A percentile compares a stretch with the other conserved stretches of the same genome.
Evolutionary conservation across 2,888 invertebrate species (phyloP).

Genomic region (Heliconius hortense): DNA sequence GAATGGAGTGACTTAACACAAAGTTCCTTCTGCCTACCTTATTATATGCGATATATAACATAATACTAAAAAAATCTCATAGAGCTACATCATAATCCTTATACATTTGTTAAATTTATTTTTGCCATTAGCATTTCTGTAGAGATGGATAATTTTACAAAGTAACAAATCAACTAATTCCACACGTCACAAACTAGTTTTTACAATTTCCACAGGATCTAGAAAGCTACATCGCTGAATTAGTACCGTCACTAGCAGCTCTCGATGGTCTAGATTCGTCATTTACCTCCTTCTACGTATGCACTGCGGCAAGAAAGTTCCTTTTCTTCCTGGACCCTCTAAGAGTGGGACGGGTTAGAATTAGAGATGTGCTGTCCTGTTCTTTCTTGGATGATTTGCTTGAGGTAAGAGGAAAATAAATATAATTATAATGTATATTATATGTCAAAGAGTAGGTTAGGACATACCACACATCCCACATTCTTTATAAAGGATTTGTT

Average conservation of each 20-base stretch:
- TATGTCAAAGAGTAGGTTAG: too few relatives aligned
- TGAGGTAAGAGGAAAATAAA: conserved; percentile 78
- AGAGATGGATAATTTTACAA: too few relatives aligned
- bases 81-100: too few relatives aligned
- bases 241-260: conserved; percentile 95
- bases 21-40: too few relatives aligned
- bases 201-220: conserved; percentile 84
- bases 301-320: conserved; percentile 97
- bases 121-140: too few relatives aligned
- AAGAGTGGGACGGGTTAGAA: conserved; percentile 92
- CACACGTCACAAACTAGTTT: too few relatives aligned
- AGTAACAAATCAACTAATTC: too few relatives aligned
- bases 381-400: conserved; percentile 95
- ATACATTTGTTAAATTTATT: too few relatives aligned
- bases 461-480: too few relatives aligned
- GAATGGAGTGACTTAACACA: too few relatives aligned
- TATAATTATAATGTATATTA: background rate
- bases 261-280: conserved; percentile 95
- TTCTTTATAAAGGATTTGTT: background rate
- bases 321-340: conserved; percentile 97
- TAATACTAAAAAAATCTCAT: too few relatives aligned
- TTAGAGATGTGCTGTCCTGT: conserved; percentile 94
- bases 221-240: conserved; percentile 96
- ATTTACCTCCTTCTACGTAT: conserved; percentile 97
- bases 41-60: too few relatives aligned